Evolutionary conservation across 1,140 invertebrate species (phyloP), one percentile per base, ranked within the genome.

Genomic region (Brachionus asplanchnoidis): DNA sequence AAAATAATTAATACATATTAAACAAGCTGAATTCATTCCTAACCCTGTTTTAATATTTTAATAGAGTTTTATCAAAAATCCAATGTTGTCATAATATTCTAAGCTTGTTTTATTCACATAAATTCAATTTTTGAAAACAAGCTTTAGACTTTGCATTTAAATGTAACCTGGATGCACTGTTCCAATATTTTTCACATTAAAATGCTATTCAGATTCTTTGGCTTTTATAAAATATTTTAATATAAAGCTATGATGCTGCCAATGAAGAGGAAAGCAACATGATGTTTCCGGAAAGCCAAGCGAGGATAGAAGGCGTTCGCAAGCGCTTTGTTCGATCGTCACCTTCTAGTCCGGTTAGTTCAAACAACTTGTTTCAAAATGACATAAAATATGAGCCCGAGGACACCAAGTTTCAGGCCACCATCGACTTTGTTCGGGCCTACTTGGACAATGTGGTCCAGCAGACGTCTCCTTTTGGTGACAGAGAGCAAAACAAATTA

Each of bases 401-500:
- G 1, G 92, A 95, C 85, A 92, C 93, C 65, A 94, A 93, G 89
- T 98, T 98, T 90, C 93, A 93, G 66, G 93, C 93, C 0, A 97
- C 96, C 0, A 98, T 98, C 78, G 92, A 93, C 83, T 98, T 98
- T 91, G 96, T 98, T 36, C 95, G 98, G 90, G 94, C 97, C 89
- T 98, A 98, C 91, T 91, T 99, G 7, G 95, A 94, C 87, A 97
- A 97, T 89, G 95, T 97, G 70, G 95, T 96, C 26, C 94, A 93
- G 12, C 94, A 95, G 88, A 94, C 94, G 88, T 96, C 95, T 93
- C 94, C 95, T 32, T 97, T 97, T 89, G 93, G 93, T 5, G 95
- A 97, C 90, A 93, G 94, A 87, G 95, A 97, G 88, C 95, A 98
- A 89, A 99, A 98, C 89, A 98, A 98, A 88, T 91, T 98, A 0